Base-by-base conservation (phyloP, 1,140 invertebrate species). In the Drosophila azteca region DNA sequence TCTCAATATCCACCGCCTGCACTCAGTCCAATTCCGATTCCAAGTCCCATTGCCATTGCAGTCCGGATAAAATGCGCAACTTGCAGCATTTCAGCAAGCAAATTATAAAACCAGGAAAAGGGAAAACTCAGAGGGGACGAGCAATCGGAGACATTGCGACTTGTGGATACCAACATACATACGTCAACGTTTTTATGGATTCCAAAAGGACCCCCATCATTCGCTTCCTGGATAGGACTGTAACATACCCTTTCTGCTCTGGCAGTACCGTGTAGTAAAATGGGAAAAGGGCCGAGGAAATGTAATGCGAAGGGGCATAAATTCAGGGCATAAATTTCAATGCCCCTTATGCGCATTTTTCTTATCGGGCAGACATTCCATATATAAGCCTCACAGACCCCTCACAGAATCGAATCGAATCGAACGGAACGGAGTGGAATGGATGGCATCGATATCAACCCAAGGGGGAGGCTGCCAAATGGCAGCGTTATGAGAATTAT, bases 401-500 rank as follows among this genome's bases (percentile, higher is more conserved):
- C 5, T 22, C 22, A 35, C 46, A 48, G 68, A 65, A 11, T 35
- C 49, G 69, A 54, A 52, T 72, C 31, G 69, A 50, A 66, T 15
- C 59, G 52, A 76, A 79, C 50, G 13, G 57, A 54, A 79, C 50
- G 13, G 57, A 54, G 75, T 53, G 13, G 57, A 54, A 62, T 35
- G 41, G 24, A 54, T 31, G 29, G 57, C 55, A 64, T 54, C 51
- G 55, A 55, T 51, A 64, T 51, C 52, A 48, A 54, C 24, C 13
- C 4, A 29, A 9, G 39, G 49, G 6, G 9, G 31, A 35, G 9
- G 31, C 31, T 35, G 52, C n/a, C 60, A 71, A 75, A 58, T 65
- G 79, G 79, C 65, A 83, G 76, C 80, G 55, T 71, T 83, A 84
- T 84, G 75, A 83, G 83, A 82, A 82, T 83, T 82, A 83, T 82